phyloP scores from a whole-genome alignment of 1,140 invertebrate genomes.

The Spodoptera litura region DNA sequence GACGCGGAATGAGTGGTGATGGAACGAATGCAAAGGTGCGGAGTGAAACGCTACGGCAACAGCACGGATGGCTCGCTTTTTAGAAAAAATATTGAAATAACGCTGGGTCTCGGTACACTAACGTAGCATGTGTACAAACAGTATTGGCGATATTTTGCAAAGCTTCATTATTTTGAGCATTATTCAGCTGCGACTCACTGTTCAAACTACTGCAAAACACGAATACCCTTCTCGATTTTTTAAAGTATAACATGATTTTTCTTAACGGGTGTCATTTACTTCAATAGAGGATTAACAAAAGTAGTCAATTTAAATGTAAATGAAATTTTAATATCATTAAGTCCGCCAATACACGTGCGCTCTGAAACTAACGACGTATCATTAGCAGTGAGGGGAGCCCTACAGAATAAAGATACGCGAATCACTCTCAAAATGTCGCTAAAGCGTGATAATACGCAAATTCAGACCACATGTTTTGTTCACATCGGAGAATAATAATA shows the following conservation, averaged over 20 bases:
- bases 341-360: slow-evolving; percentile 63
- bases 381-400: slow-evolving; percentile 59
- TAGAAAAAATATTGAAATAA: slow-evolving; percentile 35
- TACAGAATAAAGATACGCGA: slow-evolving; percentile 70
- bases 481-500: slow-evolving; percentile 78
- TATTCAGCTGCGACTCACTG: too few relatives aligned
- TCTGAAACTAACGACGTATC: slow-evolving; percentile 61
- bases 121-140: background rate
- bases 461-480: slow-evolving; percentile 79
- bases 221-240: too few relatives aligned
- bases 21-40: slow-evolving; percentile 69
- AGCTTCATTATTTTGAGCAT: too few relatives aligned
- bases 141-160: too few relatives aligned
- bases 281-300: background rate
- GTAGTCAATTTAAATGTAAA: slow-evolving; percentile 42
- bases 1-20: slow-evolving; percentile 77
- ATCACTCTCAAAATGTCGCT: slow-evolving; percentile 81
- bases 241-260: too few relatives aligned
- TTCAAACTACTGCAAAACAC: too few relatives aligned
- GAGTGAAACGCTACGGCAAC: slow-evolving; percentile 65
- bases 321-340: slow-evolving; percentile 50
- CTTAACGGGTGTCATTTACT: background rate
- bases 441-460: slow-evolving; percentile 77
- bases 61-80: slow-evolving; percentile 35
- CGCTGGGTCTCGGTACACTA: background rate